Conservation (phyloP, 2,113 vertebrate genomes). For the Aspiorhynchus laticeps region DNA sequence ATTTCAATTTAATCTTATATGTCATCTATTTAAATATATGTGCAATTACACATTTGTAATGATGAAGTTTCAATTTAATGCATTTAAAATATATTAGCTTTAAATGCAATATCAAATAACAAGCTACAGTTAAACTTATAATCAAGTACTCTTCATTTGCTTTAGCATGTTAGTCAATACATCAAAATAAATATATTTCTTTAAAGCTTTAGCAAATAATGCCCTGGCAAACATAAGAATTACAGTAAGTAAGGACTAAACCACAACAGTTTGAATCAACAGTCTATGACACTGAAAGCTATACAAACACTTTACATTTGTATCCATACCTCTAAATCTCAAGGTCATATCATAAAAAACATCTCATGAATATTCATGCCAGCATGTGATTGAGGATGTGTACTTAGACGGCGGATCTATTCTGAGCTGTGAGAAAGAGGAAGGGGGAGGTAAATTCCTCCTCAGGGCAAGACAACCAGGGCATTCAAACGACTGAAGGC, state of each 20-base stretch:
- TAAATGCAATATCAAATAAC: neutral
- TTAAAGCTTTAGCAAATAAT: neutral
- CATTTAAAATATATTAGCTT: neutral
- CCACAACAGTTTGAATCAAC: neutral
- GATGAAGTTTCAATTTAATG: neutral
- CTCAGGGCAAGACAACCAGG: conserved; percentile 32
- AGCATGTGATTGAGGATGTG: conserved; percentile 34
- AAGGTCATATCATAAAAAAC: conserved; percentile 36
- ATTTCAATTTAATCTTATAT: neutral
- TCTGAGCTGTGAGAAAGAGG: conserved; percentile 17
- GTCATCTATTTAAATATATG: neutral
- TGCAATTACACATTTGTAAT: neutral
- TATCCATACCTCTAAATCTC: conserved; percentile 40
- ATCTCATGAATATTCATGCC: conserved; percentile 53
- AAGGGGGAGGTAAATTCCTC: conserved; percentile 29
- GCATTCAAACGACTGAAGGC: conserved; percentile 48
- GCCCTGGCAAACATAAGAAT: neutral
- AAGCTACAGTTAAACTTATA: too few species aligned
- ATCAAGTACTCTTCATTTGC: too few species aligned
- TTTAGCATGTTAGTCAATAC: too few species aligned
- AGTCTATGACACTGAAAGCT: neutral
- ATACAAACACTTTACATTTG: conserved; percentile 7
- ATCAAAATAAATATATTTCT: neutral
- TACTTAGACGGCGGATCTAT: neutral
- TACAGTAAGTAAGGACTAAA: neutral